phyloP scores from a whole-genome alignment of 2,888 invertebrate species.

The Fabriciana adippe region DNA sequence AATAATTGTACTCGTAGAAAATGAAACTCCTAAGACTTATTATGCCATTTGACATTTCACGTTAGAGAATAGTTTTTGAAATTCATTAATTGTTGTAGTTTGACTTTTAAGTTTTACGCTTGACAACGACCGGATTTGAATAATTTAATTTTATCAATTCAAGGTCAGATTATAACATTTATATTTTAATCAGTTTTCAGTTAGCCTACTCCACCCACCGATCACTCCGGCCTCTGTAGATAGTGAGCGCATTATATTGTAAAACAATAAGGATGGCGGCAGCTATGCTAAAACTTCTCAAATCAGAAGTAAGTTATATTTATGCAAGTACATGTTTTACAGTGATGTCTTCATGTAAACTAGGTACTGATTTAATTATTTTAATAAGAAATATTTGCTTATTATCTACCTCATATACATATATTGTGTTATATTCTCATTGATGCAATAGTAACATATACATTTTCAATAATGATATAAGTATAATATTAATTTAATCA shows the following conservation, averaged over 20 bases:
- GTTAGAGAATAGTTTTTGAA: conserved; percentile 18
- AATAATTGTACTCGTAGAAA: too few species aligned
- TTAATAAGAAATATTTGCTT: too few species aligned
- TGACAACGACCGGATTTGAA: conserved; percentile 53
- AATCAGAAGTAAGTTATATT: conserved; percentile 70
- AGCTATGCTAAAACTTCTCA: conserved; percentile 70
- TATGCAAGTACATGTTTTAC: conserved; percentile 18
- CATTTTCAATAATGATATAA: too few species aligned
- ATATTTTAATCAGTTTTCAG: conserved; percentile 71
- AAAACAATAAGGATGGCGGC: conserved; percentile 60
- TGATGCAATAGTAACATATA: too few species aligned
- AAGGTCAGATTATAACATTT: conserved; percentile 68
- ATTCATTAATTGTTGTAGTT: neutral
- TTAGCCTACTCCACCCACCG: conserved; percentile 45
- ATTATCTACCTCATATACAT: too few species aligned
- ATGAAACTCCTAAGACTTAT: too few species aligned
- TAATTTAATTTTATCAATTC: conserved; percentile 73
- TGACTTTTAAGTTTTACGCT: conserved; percentile 15
- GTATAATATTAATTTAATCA: too few species aligned
- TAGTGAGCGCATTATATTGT: conserved; percentile 38
- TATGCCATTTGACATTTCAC: conserved; percentile 14
- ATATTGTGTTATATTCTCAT: too few species aligned
- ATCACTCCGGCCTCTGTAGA: conserved; percentile 41
- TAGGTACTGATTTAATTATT: too few species aligned
- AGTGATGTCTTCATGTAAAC: too few species aligned